Evolutionary conservation across 2,113 vertebrate species (phyloP).

Genomic region (Procavia capensis): DNA sequence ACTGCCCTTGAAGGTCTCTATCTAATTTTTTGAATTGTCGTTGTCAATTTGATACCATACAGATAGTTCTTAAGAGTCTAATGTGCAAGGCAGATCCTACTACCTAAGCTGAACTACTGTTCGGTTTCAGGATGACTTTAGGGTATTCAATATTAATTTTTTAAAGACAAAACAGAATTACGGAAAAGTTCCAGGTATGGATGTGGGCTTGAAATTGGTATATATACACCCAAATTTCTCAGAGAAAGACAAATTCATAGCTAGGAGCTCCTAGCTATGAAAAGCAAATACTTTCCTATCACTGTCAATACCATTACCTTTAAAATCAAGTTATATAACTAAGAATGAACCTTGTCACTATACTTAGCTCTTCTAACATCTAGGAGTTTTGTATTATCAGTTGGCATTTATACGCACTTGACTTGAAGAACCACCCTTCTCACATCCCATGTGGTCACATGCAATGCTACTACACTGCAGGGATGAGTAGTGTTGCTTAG

Average conservation of each 20-base stretch:
- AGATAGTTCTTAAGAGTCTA: too few relatives aligned
- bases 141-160: neutral
- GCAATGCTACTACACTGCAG: accelerated
- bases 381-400: neutral
- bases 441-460: neutral
- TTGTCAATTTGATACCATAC: too few relatives aligned
- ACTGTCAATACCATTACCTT: neutral
- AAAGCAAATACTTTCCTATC: neutral
- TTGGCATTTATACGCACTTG: too few relatives aligned
- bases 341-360: neutral
- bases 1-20: too few relatives aligned
- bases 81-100: too few relatives aligned
- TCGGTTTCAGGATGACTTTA: too few relatives aligned
- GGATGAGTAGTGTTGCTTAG: neutral
- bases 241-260: slow-evolving; percentile 2
- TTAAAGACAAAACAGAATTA: neutral
- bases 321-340: neutral
- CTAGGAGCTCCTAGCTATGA: neutral
- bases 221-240: neutral
- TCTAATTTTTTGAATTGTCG: too few relatives aligned
- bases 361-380: neutral
- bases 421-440: neutral
- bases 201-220: neutral
- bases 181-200: neutral
- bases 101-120: too few relatives aligned